A percentile compares a stretch with the other conserved stretches of the same genome.
phyloP scores from a whole-genome alignment of 2,113 vertebrate genomes.

The Corythoichthys haematopterus region DNA sequence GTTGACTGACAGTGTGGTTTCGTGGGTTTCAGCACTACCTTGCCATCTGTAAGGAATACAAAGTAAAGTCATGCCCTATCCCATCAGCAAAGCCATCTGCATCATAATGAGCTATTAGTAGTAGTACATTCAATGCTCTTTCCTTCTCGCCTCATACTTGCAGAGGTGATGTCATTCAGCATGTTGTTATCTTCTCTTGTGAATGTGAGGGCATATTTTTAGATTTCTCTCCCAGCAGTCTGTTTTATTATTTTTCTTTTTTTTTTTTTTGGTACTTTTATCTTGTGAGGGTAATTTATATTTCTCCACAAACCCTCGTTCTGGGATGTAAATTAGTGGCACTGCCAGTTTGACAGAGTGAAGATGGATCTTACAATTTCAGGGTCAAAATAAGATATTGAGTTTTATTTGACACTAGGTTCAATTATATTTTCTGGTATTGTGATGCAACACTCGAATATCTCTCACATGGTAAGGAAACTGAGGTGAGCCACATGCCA shows the following conservation, averaged over 20 bases:
- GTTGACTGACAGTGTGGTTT: constrained; percentile 4
- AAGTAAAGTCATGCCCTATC: constrained; percentile 14
- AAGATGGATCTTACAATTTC: neutral
- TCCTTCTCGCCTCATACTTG: constrained; percentile 21
- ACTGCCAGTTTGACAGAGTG: neutral
- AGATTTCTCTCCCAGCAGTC: neutral
- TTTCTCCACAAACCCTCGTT: neutral
- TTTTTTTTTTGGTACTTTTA: neutral
- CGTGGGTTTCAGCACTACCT: neutral
- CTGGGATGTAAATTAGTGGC: neutral
- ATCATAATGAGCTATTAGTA: constrained; percentile 33
- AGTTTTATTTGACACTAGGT: neutral
- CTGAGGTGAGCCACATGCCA: no score
- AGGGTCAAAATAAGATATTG: neutral
- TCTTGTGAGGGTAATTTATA: neutral
- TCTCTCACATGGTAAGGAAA: no score
- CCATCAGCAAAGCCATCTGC: constrained; percentile 32
- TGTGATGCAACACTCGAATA: no score
- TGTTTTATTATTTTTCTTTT: neutral
- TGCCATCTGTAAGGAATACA: constrained; percentile 1
- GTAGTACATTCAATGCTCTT: constrained; percentile 15
- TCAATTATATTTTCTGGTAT: neutral
- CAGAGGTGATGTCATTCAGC: constrained; percentile 16
- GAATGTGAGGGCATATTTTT: neutral
- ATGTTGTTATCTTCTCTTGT: neutral